Percentiles rank a stretch among this genome's conserved stretches.
Conservation (phyloP, 2,113 vertebrate genomes). For the Melanostigma gelatinosum region DNA sequence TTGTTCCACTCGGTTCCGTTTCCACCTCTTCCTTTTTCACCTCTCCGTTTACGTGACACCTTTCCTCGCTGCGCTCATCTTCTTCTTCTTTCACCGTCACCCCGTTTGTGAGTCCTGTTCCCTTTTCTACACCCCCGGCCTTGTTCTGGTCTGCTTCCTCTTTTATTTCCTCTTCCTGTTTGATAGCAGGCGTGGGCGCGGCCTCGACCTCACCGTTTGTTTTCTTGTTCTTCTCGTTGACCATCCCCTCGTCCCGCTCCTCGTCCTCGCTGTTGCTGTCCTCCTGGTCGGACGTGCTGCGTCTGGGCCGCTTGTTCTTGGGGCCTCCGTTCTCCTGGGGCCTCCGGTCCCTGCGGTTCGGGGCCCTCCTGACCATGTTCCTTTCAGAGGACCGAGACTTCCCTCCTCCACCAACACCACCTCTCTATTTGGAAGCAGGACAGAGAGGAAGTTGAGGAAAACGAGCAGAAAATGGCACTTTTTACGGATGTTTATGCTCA, state of each 20-base stretch:
- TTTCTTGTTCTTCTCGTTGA: constrained; percentile 58
- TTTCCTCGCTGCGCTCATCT: constrained; percentile 5
- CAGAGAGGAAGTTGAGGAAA: constrained; percentile 8
- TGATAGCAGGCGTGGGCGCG: constrained; percentile 18
- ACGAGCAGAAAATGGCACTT: not conserved
- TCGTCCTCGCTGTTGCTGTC: constrained; percentile 77
- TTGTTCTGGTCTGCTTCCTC: constrained; percentile 79
- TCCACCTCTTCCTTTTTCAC: constrained; percentile 66
- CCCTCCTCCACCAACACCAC: constrained; percentile 54
- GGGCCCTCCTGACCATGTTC: constrained; percentile 66
- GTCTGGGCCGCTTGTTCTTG: constrained; percentile 69
- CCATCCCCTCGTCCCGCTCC: constrained; percentile 48
- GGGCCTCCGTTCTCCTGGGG: constrained; percentile 74
- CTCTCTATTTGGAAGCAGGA: constrained; percentile 53
- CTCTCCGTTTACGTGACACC: constrained; percentile 50
- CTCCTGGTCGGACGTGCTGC: constrained; percentile 79
- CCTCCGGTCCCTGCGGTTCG: constrained; percentile 67
- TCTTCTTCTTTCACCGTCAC: constrained; percentile 75
- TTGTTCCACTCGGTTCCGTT: constrained; percentile 77
- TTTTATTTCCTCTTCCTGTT: constrained; percentile 52
- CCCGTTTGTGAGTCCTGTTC: constrained; percentile 78
- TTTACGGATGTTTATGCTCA: not conserved
- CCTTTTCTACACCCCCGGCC: constrained; percentile 84
- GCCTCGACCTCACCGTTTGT: constrained; percentile 49
- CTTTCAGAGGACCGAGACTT: constrained; percentile 67